Evolutionary conservation across 2,888 invertebrate genomes (phyloP).

Genomic region (Hylaea fasciaria): DNA sequence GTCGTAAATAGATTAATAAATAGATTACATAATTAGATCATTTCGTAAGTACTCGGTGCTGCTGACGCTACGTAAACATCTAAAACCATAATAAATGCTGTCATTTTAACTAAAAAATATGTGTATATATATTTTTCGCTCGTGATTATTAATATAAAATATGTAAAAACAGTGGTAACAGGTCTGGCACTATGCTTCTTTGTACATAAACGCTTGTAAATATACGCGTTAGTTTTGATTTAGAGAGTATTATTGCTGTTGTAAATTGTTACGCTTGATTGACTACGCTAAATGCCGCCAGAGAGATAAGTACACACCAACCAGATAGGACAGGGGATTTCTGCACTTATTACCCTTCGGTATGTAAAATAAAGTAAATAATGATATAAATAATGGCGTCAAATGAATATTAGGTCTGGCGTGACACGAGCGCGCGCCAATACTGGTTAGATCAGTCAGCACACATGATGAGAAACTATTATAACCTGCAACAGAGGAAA

Average conservation of each 20-base stretch:
- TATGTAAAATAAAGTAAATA: conserved; percentile 62
- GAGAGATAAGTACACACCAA: conserved; percentile 13
- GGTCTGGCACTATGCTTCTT: conserved; percentile 56
- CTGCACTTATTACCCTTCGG: conserved; percentile 7
- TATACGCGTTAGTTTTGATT: conserved; percentile 42
- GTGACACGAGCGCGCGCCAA: conserved; percentile 50
- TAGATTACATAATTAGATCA: conserved; percentile 24
- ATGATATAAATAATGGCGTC: conserved; percentile 68
- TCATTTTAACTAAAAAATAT: conserved; percentile 52
- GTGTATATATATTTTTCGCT: conserved; percentile 39
- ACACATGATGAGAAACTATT: conserved; percentile 57
- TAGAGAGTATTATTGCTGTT: conserved; percentile 52
- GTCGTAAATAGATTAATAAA: no score
- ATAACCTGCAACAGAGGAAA: conserved; percentile 52
- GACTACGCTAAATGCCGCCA: conserved; percentile 51
- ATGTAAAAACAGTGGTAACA: conserved; percentile 49
- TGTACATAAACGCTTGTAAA: conserved; percentile 48
- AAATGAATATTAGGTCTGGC: conserved; percentile 51
- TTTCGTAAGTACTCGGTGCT: conserved; percentile 73
- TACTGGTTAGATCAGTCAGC: conserved; percentile 67
- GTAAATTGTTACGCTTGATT: conserved; percentile 60
- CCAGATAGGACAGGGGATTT: neutral
- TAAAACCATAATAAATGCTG: conserved; percentile 72
- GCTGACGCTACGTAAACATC: conserved; percentile 55
- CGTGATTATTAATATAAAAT: conserved; percentile 43